Evolutionary conservation across 2,113 vertebrate species (phyloP).

Genomic region (Passer domesticus): DNA sequence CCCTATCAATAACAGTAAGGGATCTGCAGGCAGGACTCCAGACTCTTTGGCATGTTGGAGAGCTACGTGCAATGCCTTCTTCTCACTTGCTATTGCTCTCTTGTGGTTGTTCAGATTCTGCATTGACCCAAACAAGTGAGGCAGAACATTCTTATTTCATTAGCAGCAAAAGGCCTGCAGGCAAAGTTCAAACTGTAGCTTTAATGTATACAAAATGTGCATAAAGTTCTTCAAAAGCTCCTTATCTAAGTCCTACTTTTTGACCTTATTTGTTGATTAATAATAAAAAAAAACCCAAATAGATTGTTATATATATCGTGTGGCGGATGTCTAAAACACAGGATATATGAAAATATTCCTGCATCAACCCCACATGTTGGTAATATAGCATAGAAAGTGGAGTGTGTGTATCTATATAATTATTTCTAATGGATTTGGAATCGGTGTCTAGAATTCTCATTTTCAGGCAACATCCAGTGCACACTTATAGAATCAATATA

Average conservation of each 20-base stretch:
- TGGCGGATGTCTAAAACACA: background rate
- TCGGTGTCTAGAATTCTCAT: background rate
- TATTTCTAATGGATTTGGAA: background rate
- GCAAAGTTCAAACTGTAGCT: background rate
- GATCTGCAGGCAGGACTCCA: background rate
- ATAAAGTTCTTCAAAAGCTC: background rate
- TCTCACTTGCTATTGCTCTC: background rate
- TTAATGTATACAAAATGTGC: background rate
- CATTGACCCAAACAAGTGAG: background rate
- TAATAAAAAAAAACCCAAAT: background rate
- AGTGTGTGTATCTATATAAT: too few relatives aligned
- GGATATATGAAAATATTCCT: background rate
- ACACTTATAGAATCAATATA: background rate
- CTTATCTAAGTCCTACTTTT: background rate
- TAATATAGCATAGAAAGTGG: background rate
- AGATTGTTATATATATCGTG: background rate
- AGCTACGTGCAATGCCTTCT: background rate
- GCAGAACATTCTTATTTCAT: background rate
- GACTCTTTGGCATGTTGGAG: background rate
- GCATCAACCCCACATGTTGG: background rate
- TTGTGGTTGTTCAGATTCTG: background rate
- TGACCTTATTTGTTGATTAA: background rate
- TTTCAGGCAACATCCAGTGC: background rate
- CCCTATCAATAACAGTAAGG: slow-evolving; percentile 41
- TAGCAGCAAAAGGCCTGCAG: background rate